Evolutionary conservation across 2,113 vertebrate species (phyloP).

Genomic region (Paradoxurus hermaphroditus): DNA sequence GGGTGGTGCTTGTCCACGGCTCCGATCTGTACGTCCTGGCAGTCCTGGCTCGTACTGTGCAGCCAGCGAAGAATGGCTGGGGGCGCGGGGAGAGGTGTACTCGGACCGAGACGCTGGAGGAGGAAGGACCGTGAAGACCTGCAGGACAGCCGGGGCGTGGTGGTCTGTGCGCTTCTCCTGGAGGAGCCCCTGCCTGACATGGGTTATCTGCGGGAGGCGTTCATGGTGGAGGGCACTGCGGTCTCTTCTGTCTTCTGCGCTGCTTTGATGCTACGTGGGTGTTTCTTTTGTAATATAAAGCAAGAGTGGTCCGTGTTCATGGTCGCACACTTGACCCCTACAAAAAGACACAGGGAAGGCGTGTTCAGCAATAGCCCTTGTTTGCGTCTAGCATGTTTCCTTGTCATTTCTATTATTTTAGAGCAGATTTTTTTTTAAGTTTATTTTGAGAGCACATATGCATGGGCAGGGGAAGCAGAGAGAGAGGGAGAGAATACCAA

Average conservation of each 20-base stretch:
- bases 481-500: no score
- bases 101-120: not conserved
- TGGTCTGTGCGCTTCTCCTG: not conserved
- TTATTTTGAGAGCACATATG: no score
- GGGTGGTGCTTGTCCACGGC: not conserved
- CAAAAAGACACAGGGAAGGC: not conserved
- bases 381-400: not conserved
- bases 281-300: not conserved
- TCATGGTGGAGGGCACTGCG: not conserved
- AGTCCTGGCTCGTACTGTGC: not conserved
- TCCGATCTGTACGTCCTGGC: not conserved
- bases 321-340: not conserved
- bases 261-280: rapidly evolving
- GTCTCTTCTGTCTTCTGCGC: not conserved
- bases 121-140: not conserved
- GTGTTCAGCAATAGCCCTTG: not conserved
- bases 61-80: not conserved
- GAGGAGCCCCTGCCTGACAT: rapidly evolving
- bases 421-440: not conserved
- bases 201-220: not conserved
- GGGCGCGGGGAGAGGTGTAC: not conserved
- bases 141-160: rapidly evolving
- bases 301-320: not conserved
- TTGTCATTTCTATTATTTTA: not conserved
- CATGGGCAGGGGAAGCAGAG: no score